Base-by-base conservation (phyloP, 2,888 invertebrate genomes). In the Nyleta sp. region DNA sequence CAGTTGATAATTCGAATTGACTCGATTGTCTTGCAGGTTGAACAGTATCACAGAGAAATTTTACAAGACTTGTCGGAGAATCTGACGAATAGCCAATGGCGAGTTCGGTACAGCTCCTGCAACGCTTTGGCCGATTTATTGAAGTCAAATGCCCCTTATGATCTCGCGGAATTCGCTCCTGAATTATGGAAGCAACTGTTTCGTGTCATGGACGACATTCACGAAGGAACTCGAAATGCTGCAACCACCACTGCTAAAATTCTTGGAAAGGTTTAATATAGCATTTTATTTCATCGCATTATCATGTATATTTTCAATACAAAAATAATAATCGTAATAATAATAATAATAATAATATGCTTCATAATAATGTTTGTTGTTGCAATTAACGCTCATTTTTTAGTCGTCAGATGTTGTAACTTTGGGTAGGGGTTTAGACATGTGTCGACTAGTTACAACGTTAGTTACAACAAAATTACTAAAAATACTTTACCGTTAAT, bases 131-230 rank as follows among this genome's bases (percentile, higher is more conserved):
- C 95, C 31, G 98, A 98, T 91, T 92, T 98, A 44, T 91, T 98
- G 57, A 87, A 87, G 81, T 86, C 85, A 15, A 89, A 87, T 68
- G 87, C 86, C 35, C 83, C 86, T 22, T 87, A 91, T 20, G 84
- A 89, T 77, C 87, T 94, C 38, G 92, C 92, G 0, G 84, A 86
- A 80, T 86, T 77, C 42, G 87, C 85, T 15, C 85, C 90, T 0
- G 94, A 94, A 76, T 91, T 97, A 46, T 98, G 98, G 97, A 92
- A 92, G 31, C 95, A 95, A 86, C 91, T 98, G 78, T 96, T 98
- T 89, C 92, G 97, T 17, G 98, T 98, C 0, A 96, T 97, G 95
- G 98, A 98, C 88, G 98, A 98, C 90, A 96, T 97, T 83, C 98
- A 98, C 89, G 98, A 97, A 88, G 96, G 95, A 20, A 96, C 96